Base-by-base conservation (phyloP, 2,888 invertebrate species). In the Petrophora chlorosata region DNA sequence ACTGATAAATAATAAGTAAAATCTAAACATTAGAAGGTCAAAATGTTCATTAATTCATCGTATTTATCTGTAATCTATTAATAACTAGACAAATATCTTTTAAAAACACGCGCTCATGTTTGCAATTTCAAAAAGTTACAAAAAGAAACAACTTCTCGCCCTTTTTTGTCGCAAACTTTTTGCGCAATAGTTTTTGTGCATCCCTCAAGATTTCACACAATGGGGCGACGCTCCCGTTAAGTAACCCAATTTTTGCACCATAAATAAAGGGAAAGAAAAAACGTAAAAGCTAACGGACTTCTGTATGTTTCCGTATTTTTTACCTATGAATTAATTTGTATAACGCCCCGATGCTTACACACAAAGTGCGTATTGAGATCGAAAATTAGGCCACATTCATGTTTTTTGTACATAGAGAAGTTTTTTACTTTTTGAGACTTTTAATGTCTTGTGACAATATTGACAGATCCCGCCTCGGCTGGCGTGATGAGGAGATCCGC, bases 211-310 rank as follows among this genome's bases (percentile, higher is more conserved):
- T 50, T 60, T 28, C 51, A 63, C 70, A 86, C 86, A 90, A 89
- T 81, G 62, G 80, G 40, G 59, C 63, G 14, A 50, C 60, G 85
- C 85, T 86, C 80, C 87, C 88, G 87, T 81, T 89, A 89, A 90
- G 90, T 89, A 88, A 89, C 89, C 90, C 86, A 90, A 90, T 90
- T 89, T 87, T 87, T 85, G 75, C 87, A 83, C 89, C 87, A 84
- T 88, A 87, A 85, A 86, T 90, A 89, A 85, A 73, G 79, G 67
- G 61, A 64, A 76, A 81, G 17, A 86, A 82, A 83, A 82, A 71
- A 58, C 56, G 41, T 73, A 75, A 84, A 81, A 82, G 81, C 61
- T 84, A 87, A 87, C 87, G 88, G 88, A 79, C 84, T 79, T 81
- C 68, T 61, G 46, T 30, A 19, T 7, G 19, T 3, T 38, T 33